These are phyloP conservation scores for Macrophya annulata DNA, from an alignment of 2,888 invertebrate genomes.

Conservation along the genomic window DNA sequence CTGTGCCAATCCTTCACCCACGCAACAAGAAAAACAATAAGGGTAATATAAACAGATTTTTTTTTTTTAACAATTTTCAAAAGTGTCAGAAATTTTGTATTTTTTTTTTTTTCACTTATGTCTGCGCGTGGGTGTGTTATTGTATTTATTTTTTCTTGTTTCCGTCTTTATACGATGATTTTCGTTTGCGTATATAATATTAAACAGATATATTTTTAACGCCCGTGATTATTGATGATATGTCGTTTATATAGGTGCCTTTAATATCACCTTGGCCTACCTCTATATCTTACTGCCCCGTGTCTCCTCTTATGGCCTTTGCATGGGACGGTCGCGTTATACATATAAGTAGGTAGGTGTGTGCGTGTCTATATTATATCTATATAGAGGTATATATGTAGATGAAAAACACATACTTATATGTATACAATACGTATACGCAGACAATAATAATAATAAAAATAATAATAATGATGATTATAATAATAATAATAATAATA, in stretches of 20 bases:
- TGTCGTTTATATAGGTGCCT: background rate
- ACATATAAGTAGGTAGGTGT: background rate
- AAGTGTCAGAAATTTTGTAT: too few relatives aligned
- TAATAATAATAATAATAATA: too few relatives aligned
- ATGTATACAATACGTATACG: too few relatives aligned
- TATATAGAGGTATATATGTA: background rate
- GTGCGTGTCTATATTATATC: background rate
- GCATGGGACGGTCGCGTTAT: constrained; percentile 9
- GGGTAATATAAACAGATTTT: too few relatives aligned
- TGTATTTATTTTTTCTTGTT: background rate
- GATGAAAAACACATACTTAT: background rate
- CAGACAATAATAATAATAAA: too few relatives aligned
- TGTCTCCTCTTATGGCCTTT: constrained; percentile 37
- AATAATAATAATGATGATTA: too few relatives aligned
- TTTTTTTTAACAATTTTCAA: too few relatives aligned
- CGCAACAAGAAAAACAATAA: background rate
- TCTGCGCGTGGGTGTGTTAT: too few relatives aligned
- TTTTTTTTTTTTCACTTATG: too few relatives aligned
- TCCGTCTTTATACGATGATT: background rate
- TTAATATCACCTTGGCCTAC: constrained; percentile 49
- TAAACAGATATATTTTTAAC: too few relatives aligned
- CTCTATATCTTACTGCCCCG: constrained; percentile 15
- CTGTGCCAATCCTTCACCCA: background rate
- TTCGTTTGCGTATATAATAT: too few relatives aligned
- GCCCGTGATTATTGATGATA: background rate